These are phyloP conservation scores for Vulpes ferrilata DNA, from an alignment of 2,113 vertebrate genomes.

Conservation along the genomic window DNA sequence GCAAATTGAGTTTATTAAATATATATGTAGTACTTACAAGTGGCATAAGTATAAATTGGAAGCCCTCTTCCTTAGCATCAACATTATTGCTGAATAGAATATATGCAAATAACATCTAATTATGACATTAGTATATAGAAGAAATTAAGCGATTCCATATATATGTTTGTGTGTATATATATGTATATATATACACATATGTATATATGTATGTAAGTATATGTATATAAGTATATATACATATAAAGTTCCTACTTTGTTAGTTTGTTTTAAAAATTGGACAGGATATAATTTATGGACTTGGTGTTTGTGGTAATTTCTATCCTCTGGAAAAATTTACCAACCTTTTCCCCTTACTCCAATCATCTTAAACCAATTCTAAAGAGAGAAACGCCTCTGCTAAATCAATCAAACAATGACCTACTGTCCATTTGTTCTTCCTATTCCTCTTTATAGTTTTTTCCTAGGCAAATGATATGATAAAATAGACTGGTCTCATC, in stretches of 20 bases:
- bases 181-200: fast-evolving
- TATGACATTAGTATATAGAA: neutral
- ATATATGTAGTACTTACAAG: neutral
- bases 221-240: too few species aligned
- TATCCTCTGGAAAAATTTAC: neutral
- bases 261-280: neutral
- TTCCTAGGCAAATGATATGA: neutral
- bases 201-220: too few species aligned
- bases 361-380: neutral
- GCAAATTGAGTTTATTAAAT: neutral
- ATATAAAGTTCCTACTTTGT: neutral
- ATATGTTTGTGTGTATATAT: too few species aligned
- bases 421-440: neutral
- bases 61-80: neutral
- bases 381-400: neutral
- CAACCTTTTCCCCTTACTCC: neutral
- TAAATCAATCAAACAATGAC: neutral
- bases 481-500: neutral
- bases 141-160: neutral
- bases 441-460: neutral
- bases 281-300: neutral
- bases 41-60: neutral
- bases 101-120: neutral
- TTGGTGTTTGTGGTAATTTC: neutral
- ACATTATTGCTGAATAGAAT: neutral